Conservation (phyloP, 2,113 vertebrate genomes). For the Tapirus terrestris region DNA sequence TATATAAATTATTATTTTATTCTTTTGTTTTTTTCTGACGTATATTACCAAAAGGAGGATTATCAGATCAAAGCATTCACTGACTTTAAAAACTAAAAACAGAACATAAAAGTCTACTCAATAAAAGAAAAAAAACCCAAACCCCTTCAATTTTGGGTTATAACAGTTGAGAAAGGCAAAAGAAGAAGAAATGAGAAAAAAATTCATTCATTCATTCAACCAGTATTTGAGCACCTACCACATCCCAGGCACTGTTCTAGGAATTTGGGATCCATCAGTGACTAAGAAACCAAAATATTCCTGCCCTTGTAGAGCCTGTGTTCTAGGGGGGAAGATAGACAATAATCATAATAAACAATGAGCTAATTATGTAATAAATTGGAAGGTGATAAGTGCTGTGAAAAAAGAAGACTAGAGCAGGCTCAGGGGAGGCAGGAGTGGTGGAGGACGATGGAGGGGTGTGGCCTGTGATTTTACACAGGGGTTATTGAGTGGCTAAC, state of each 20-base stretch:
- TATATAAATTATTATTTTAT: conserved; percentile 23
- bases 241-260: background rate
- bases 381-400: background rate
- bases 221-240: background rate
- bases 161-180: conserved; percentile 20
- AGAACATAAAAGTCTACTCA: background rate
- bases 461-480: background rate
- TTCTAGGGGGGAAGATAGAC: background rate
- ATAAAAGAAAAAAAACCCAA: background rate
- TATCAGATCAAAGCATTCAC: background rate
- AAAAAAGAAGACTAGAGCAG: background rate
- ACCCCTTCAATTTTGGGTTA: background rate
- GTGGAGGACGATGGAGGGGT: background rate
- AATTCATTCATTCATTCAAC: background rate
- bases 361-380: background rate
- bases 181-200: background rate
- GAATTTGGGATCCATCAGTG: background rate
- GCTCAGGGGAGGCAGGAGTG: background rate
- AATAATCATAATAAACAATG: background rate
- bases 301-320: background rate
- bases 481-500: background rate
- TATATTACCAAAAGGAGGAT: conserved; percentile 22
- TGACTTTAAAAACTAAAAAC: conserved; percentile 43
- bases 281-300: background rate
- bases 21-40: background rate